Conservation (phyloP, 2,797 vertebrate species). For the Melanotaenia pygmaea region DNA sequence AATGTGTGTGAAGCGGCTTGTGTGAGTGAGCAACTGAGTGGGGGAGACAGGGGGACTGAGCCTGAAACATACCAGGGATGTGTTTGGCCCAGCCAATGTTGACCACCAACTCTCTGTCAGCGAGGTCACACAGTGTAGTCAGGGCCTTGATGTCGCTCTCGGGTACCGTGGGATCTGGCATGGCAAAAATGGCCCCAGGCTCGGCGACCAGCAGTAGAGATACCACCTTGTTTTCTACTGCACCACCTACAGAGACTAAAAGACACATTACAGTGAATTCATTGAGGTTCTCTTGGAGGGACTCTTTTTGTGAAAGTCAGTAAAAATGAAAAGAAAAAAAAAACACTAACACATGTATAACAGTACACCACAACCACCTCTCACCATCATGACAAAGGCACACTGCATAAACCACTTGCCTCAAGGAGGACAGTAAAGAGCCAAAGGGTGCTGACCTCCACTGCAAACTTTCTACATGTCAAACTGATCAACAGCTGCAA, state of each 20-base stretch:
- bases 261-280: neutral
- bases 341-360: neutral
- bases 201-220: constrained; percentile 95
- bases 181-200: constrained; percentile 96
- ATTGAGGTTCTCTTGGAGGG: neutral
- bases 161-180: constrained; percentile 95
- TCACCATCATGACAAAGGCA: neutral
- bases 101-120: constrained; percentile 95
- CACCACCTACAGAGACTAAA: constrained; percentile 71
- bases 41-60: constrained; percentile 8
- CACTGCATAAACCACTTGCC: neutral
- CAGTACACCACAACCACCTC: too few relatives aligned
- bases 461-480: neutral
- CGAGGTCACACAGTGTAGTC: constrained; percentile 96
- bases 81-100: constrained; percentile 99
- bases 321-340: neutral
- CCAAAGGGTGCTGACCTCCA: neutral
- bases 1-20: constrained; percentile 53
- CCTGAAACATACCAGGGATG: constrained; percentile 89
- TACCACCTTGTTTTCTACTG: constrained; percentile 94
- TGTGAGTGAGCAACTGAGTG: constrained; percentile 19
- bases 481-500: neutral
- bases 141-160: constrained; percentile 98
- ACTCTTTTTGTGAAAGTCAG: neutral
- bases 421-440: neutral